phyloP scores from a whole-genome alignment of 2,113 vertebrate species.

The Leucopternis melanops region DNA sequence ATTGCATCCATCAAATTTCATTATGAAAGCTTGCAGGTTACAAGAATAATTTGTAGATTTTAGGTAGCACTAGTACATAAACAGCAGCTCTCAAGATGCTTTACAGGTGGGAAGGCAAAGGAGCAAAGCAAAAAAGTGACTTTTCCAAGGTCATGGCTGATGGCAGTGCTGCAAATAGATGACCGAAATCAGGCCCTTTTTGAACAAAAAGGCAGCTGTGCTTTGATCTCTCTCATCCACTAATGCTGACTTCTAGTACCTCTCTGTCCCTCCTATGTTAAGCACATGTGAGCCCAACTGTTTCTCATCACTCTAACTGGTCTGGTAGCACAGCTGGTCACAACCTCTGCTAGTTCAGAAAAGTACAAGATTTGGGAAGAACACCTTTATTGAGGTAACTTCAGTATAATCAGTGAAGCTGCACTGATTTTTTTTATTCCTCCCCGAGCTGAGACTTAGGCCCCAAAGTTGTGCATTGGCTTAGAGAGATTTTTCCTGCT shows the following conservation, averaged over 20 bases:
- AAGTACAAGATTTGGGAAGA: neutral
- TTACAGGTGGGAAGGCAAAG: neutral
- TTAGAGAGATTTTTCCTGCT: neutral
- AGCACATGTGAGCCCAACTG: neutral
- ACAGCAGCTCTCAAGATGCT: neutral
- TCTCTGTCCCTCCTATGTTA: neutral
- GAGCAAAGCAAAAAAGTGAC: rapidly evolving
- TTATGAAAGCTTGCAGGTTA: neutral
- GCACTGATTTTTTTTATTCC: neutral
- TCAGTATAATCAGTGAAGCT: neutral
- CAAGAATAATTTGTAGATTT: neutral
- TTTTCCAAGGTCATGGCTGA: neutral
- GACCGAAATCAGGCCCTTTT: neutral
- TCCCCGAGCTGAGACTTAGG: neutral
- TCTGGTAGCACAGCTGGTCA: neutral
- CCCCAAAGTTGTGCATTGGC: neutral
- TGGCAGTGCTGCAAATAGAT: neutral
- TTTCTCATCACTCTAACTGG: neutral
- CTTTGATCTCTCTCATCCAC: neutral
- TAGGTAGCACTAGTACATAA: neutral
- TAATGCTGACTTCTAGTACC: neutral
- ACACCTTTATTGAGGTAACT: neutral
- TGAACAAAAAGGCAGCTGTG: neutral
- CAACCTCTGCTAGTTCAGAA: neutral
- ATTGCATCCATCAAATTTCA: neutral